Evolutionary conservation across 2,888 invertebrate genomes (phyloP), one percentile per base, ranked within the genome.

Genomic region (Tenthredo livida): DNA sequence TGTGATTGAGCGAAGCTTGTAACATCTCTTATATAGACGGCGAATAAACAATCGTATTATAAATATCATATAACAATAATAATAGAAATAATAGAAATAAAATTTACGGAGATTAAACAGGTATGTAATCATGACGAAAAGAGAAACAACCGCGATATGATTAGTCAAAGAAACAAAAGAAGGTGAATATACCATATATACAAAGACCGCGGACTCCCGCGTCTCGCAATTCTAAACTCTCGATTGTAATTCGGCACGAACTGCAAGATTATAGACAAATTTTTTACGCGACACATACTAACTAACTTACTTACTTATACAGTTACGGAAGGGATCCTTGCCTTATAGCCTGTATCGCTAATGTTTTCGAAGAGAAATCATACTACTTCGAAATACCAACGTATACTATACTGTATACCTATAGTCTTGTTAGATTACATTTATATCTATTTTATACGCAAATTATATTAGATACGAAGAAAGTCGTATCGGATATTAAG

Each of bases 361-460:
- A 54, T 54, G 54, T 61, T 61, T 61, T 61, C 61, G 5, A 61
- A 61, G 61, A 61, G 61, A 61, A 72, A 72, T 33, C 40, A 54
- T 54, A n/a, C n/a, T 29, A 29, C n/a, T n/a, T 54, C 54, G 54
- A 54, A 54, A 54, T 50, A 50, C 17, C 17, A 50, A 50, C 50
- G n/a, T n/a, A n/a, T n/a, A n/a, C n/a, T n/a, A n/a, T n/a, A n/a
- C n/a, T n/a, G n/a, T n/a, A n/a, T n/a, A n/a, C n/a, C n/a, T n/a
- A 54, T 54, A 54, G n/a, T 54, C 6, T 54, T n/a, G 54, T 0
- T 54, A 1, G n/a, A 54, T 54, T 54, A 54, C 54, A n/a, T 54
- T 54, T 54, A n/a, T n/a, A 50, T 50, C 17, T 50, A 50, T 50
- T 50, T 50, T 50, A 54, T 54, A 54, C 54, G 54, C n/a, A 54